Conservation (phyloP, 2,888 invertebrate species). For the Netelia melanura region DNA sequence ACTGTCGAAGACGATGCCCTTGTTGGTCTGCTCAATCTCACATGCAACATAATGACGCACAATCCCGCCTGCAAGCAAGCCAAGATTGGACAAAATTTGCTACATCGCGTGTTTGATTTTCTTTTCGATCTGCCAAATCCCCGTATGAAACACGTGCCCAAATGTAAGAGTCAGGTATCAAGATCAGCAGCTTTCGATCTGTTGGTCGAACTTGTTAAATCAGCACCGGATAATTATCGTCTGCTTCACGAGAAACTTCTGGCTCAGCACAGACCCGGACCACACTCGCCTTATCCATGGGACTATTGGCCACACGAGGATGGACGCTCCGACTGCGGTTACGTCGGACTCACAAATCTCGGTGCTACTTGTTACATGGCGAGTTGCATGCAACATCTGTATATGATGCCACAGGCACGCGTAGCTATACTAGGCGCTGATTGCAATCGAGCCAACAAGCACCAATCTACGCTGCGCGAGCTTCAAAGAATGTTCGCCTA, state of each 20-base stretch:
- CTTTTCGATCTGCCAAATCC: conserved; percentile 96
- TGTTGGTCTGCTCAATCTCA: conserved; percentile 93
- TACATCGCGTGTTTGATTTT: conserved; percentile 92
- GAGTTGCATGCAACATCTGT: conserved; percentile 98
- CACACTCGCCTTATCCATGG: conserved; percentile 96
- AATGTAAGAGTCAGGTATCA: conserved; percentile 96
- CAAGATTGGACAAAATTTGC: conserved; percentile 90
- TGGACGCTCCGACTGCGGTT: conserved; percentile 96
- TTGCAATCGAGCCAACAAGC: conserved; percentile 90
- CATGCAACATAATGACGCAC: conserved; percentile 95
- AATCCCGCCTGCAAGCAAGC: conserved; percentile 94
- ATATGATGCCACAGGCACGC: conserved; percentile 98
- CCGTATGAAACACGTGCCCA: conserved; percentile 93
- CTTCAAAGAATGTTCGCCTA: conserved; percentile 98
- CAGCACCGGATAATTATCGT: conserved; percentile 94
- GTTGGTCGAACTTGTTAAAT: conserved; percentile 94
- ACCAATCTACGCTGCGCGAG: conserved; percentile 93
- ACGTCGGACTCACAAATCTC: conserved; percentile 96
- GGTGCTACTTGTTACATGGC: conserved; percentile 99
- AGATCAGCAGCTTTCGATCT: conserved; percentile 96
- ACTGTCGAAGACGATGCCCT: conserved; percentile 96
- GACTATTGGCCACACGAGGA: conserved; percentile 99
- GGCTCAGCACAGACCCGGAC: conserved; percentile 94
- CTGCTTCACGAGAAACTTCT: conserved; percentile 93
- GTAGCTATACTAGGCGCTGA: conserved; percentile 93